These are phyloP conservation scores for Aphelocoma coerulescens DNA, from an alignment of 2,113 vertebrate genomes.

Conservation along the genomic window DNA sequence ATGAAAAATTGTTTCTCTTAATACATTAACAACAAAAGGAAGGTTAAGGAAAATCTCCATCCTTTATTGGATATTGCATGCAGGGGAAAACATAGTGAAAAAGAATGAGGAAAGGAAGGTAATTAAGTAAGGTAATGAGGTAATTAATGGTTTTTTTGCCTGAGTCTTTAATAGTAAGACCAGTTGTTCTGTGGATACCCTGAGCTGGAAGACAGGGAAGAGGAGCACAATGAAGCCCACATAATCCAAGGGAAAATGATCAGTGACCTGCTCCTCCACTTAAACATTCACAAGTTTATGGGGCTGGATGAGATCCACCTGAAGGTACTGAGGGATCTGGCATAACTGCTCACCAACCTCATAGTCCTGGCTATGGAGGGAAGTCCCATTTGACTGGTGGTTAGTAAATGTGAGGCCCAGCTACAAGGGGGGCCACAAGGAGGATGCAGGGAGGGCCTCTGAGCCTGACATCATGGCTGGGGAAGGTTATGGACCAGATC, in stretches of 20 bases:
- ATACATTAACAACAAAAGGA: neutral
- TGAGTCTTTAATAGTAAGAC: neutral
- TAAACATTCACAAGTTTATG: neutral
- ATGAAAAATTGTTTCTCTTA: neutral
- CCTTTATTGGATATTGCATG: neutral
- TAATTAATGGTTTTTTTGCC: neutral
- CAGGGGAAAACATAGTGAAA: neutral
- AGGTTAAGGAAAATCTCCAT: neutral
- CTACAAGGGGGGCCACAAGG: neutral
- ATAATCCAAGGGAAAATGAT: neutral
- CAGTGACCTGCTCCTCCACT: neutral
- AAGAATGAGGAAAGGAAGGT: neutral
- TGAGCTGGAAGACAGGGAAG: neutral
- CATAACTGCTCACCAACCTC: neutral
- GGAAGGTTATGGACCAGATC: no score
- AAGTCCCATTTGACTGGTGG: neutral
- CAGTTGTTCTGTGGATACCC: neutral
- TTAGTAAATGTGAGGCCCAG: neutral
- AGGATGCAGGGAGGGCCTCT: neutral
- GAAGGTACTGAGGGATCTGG: neutral
- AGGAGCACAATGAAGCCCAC: neutral
- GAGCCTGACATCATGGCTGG: neutral
- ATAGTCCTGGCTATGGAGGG: neutral
- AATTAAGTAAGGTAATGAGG: neutral
- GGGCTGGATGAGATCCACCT: neutral